Base-by-base conservation (phyloP, 2,888 invertebrate genomes). In the Polydrusus cervinus region DNA sequence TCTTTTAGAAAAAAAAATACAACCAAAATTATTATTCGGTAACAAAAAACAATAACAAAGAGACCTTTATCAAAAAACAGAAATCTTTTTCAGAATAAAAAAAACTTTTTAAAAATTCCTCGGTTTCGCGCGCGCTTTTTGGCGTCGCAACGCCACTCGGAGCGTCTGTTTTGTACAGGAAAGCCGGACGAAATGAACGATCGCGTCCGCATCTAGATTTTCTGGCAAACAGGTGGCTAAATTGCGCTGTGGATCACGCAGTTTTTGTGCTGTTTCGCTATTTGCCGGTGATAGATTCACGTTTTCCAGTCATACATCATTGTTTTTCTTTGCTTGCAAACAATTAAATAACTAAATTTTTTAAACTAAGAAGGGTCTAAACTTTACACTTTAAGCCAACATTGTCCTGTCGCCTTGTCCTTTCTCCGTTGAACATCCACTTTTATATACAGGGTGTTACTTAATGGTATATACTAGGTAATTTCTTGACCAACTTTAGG, bases 201-300 rank as follows among this genome's bases (percentile, higher is more conserved):
- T 61, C 13, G 38, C 67, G 60, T 13, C 67, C 74, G 68, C 53
- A 53, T 47, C 55, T 74, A 45, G 74, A 69, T 74, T 69, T 68
- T 74, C 64, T 43, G 55, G 7, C 74, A 20, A 74, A 74, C 74
- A 74, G 74, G 74, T 74, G 74, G 74, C 38, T 64, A 69, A 69
- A 64, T 43, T 74, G 74, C 74, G 74, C 74, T 61, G 68, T 51
- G 62, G 68, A 55, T 69, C 67, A 68, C 64, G 64, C 74, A 74
- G 47, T 68, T 62, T 69, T 14, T 53, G 16, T 53, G 45, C 62
- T 61, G 40, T 68, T 69, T 68, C 45, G 20, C 55, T 51, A 64
- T 55, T 62, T 47, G 71, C 13, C 45, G 45, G 10, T 45, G 47
- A 61, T 69, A 14, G 14, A 51, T 38, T 38, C 43, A 20, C 30